A percentile compares a stretch with the other conserved stretches of the same genome.
These are phyloP conservation scores for Cyprinodon variegatus DNA, from an alignment of 2,113 vertebrate genomes.

Conservation along the genomic window DNA sequence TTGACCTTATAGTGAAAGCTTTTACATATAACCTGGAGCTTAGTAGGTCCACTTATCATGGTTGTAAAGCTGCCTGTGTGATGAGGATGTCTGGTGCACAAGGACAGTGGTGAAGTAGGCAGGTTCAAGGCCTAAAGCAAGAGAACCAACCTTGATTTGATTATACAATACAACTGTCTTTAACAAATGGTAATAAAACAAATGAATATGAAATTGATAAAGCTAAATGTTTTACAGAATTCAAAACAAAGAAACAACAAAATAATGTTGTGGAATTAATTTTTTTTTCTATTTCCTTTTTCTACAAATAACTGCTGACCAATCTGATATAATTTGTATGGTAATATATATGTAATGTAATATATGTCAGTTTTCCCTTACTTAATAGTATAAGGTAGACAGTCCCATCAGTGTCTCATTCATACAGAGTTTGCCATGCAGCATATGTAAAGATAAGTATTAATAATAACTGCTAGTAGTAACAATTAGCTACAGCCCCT, in stretches of 20 bases:
- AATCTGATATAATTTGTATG: background rate
- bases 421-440: no score
- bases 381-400: no score
- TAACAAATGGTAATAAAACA: background rate
- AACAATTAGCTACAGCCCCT: no score
- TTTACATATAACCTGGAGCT: conserved; percentile 66
- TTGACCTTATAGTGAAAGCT: conserved; percentile 52
- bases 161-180: background rate
- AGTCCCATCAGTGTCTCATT: no score
- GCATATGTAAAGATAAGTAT: no score
- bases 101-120: conserved; percentile 8
- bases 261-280: background rate
- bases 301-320: background rate
- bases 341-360: no score
- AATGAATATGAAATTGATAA: background rate
- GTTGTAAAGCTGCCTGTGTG: conserved; percentile 18
- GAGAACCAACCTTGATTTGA: background rate
- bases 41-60: conserved; percentile 24
- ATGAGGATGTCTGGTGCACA: conserved; percentile 10
- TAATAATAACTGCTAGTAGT: no score
- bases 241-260: no score
- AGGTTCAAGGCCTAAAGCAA: background rate
- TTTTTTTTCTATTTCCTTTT: background rate
- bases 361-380: no score
- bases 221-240: background rate